Evolutionary conservation across 2,113 vertebrate species (phyloP).

Genomic region (Chroicocephalus ridibundus): DNA sequence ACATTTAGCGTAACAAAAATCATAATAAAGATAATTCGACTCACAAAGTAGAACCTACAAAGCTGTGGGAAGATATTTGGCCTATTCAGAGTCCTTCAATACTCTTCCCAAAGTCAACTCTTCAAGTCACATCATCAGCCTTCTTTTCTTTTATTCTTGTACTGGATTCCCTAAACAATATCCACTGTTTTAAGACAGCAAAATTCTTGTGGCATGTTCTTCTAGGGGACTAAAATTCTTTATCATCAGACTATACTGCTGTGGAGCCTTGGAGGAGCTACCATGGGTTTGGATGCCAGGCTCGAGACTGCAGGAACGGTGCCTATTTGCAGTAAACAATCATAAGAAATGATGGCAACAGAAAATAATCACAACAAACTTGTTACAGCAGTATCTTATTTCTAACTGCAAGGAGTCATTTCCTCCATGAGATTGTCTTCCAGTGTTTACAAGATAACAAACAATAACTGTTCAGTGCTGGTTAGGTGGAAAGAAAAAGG

Average conservation of each 20-base stretch:
- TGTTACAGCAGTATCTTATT: not conserved
- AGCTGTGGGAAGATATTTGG: not conserved
- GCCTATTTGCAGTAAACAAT: not conserved
- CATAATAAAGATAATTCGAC: not conserved
- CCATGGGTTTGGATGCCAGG: not conserved
- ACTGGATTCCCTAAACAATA: not conserved
- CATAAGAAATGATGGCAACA: not conserved
- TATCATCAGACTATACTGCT: not conserved
- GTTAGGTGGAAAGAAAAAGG: not conserved
- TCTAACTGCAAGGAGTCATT: not conserved
- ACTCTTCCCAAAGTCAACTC: not conserved
- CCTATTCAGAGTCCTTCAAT: not conserved
- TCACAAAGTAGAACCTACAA: not conserved
- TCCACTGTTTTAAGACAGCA: not conserved
- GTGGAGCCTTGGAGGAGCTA: not conserved
- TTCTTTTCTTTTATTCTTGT: not conserved
- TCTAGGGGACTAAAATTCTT: not conserved
- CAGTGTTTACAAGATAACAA: constrained; percentile 26
- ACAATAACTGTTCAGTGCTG: not conserved
- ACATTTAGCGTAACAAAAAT: not conserved
- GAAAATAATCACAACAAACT: not conserved
- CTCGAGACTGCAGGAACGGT: not conserved
- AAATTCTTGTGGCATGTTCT: not conserved
- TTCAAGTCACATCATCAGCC: not conserved
- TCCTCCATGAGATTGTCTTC: constrained; percentile 5